These are phyloP conservation scores for Bolborhynchus lineola DNA, from an alignment of 2,113 vertebrate genomes.

Conservation along the genomic window DNA sequence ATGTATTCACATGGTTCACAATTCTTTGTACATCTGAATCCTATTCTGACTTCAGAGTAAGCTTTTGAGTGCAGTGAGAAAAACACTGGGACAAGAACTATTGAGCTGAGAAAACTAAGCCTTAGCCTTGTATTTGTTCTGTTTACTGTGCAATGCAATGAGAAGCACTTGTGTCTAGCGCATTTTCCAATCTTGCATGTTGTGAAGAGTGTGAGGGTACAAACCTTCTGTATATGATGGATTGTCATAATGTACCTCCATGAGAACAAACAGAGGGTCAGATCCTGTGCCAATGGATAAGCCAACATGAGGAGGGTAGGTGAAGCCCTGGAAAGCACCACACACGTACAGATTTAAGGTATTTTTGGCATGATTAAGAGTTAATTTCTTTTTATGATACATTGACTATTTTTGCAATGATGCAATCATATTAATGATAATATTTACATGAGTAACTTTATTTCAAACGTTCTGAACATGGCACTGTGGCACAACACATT, in stretches of 20 bases:
- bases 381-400: background rate
- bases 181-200: background rate
- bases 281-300: slow-evolving; percentile 81
- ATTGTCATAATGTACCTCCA: slow-evolving; percentile 89
- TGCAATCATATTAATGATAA: background rate
- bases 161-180: background rate
- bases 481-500: background rate
- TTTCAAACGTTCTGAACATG: background rate
- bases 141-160: background rate
- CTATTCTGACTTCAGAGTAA: background rate
- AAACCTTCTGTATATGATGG: slow-evolving; percentile 81
- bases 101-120: background rate
- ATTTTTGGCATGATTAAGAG: background rate
- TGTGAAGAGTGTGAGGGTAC: background rate
- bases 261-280: slow-evolving; percentile 83
- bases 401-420: background rate
- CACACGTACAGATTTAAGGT: background rate
- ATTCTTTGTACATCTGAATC: background rate
- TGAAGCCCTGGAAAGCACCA: slow-evolving; percentile 78
- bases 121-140: background rate
- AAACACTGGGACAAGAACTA: background rate
- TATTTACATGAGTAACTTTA: background rate
- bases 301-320: slow-evolving; percentile 84
- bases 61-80: background rate
- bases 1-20: background rate